phyloP scores from a whole-genome alignment of 2,888 invertebrate genomes.

The Ariolimax columbianus region DNA sequence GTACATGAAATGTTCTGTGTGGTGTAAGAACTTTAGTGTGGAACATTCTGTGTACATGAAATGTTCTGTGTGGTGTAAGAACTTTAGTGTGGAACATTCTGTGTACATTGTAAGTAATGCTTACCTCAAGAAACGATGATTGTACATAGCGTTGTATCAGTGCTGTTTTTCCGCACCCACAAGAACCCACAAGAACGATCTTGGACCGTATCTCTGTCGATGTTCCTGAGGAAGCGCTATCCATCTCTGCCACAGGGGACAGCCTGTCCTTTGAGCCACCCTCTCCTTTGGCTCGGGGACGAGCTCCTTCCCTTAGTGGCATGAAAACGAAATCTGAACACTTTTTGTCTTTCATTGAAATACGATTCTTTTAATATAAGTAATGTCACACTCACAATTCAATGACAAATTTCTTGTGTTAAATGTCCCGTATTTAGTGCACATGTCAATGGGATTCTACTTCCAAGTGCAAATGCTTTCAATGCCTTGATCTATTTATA shows the following conservation, averaged over 20 bases:
- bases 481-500: no score
- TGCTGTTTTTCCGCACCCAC: constrained; percentile 84
- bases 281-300: constrained; percentile 16
- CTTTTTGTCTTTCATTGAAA: constrained; percentile 59
- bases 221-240: constrained; percentile 39
- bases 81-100: no score
- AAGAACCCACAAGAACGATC: constrained; percentile 84
- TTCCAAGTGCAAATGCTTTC: no score
- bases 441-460: no score
- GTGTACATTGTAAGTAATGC: no score
- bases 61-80: no score
- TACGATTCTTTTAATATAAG: background rate
- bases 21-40: no score
- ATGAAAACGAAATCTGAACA: constrained; percentile 60
- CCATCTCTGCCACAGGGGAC: constrained; percentile 29
- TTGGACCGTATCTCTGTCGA: constrained; percentile 76
- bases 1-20: no score
- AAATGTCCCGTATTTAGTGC: no score
- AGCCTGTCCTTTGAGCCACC: constrained; percentile 27
- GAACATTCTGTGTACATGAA: no score
- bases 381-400: no score
- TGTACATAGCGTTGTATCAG: constrained; percentile 81
- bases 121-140: constrained; percentile 57
- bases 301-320: constrained; percentile 55
- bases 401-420: no score